A percentile compares a stretch with the other conserved stretches of the same genome.
These are phyloP conservation scores for Drosophila ezoana DNA, from an alignment of 2,888 invertebrate genomes.

Conservation along the genomic window DNA sequence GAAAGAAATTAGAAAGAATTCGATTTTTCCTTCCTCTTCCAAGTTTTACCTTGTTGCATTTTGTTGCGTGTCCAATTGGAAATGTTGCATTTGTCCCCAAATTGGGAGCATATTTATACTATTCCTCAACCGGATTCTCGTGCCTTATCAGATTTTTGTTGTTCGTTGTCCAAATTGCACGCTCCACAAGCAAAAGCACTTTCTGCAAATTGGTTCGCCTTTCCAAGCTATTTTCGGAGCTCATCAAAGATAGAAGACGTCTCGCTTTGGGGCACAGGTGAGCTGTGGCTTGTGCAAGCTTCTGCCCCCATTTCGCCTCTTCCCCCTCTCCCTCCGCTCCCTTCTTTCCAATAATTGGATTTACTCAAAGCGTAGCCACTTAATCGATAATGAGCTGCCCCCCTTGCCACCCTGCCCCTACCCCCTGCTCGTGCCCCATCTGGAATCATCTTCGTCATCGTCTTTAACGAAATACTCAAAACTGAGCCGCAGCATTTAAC, in stretches of 20 bases:
- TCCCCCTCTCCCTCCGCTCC: too few species aligned
- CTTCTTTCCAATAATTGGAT: conserved; percentile 46
- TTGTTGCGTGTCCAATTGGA: conserved; percentile 34
- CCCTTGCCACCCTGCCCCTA: conserved; percentile 15
- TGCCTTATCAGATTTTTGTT: conserved; percentile 33
- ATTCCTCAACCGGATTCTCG: conserved; percentile 4
- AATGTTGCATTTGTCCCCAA: conserved; percentile 53
- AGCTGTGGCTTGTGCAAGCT: conserved; percentile 42
- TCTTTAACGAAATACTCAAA: conserved; percentile 55
- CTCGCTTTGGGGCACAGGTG: background rate
- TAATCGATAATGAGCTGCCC: conserved; percentile 73
- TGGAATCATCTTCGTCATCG: conserved; percentile 51
- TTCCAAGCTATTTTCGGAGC: conserved; percentile 54
- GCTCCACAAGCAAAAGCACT: conserved; percentile 72
- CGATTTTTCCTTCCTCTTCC: background rate
- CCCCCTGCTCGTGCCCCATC: conserved; percentile 1
- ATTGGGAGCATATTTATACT: conserved; percentile 66
- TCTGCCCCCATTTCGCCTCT: background rate
- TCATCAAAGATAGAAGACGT: conserved; percentile 17
- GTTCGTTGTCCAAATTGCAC: conserved; percentile 14
- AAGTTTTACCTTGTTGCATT: conserved; percentile 68
- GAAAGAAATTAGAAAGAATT: too few species aligned
- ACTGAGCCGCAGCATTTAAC: conserved; percentile 21
- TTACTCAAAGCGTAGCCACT: conserved; percentile 65
- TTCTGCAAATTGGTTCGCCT: conserved; percentile 58